Conservation (phyloP, 1,140 invertebrate species). For the Eriosoma lanigerum region DNA sequence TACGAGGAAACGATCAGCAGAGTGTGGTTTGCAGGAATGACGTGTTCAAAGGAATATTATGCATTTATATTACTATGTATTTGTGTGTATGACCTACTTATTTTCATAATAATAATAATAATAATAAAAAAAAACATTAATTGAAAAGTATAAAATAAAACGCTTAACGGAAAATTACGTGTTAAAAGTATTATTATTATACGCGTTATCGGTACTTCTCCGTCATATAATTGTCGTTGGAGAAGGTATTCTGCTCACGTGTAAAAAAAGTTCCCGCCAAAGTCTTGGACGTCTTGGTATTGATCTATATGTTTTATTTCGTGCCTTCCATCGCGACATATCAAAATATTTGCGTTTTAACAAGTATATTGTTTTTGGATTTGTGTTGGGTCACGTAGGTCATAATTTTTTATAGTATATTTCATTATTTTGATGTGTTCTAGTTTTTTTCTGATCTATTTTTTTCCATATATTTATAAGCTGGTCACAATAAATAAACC, state of each 20-base stretch:
- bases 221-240: no score
- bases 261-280: background rate
- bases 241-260: background rate
- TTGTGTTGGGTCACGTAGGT: no score
- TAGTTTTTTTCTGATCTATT: no score
- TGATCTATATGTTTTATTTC: background rate
- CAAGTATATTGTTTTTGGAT: background rate
- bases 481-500: no score
- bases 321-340: background rate
- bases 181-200: background rate
- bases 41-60: background rate
- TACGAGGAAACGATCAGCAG: background rate
- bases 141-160: no score
- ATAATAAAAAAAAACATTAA: background rate
- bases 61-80: background rate
- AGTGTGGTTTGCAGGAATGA: no score
- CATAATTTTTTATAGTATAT: no score
- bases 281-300: background rate
- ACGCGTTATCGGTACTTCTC: background rate
- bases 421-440: no score
- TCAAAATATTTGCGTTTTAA: background rate
- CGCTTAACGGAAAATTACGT: no score
- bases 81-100: conserved; percentile 7
- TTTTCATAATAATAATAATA: no score
- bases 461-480: no score